Evolutionary conservation across 2,888 invertebrate genomes (phyloP), one percentile per base, ranked within the genome.

Genomic region (Amiota minor): DNA sequence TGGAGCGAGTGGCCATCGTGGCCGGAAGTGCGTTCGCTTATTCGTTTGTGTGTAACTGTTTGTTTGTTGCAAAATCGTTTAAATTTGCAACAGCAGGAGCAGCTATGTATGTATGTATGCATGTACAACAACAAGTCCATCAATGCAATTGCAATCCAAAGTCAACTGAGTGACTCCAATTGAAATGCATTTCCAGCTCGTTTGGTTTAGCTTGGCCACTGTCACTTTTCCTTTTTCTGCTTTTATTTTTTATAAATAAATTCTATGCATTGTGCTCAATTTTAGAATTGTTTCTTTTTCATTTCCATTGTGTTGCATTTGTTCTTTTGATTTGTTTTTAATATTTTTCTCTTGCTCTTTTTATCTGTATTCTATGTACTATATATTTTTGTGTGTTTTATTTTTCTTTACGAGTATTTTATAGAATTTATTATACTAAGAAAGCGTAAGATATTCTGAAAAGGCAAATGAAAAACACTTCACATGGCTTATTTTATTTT

Each of bases 271-370:
- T 14, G 20, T 14, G 20, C 59, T 59, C 12, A 59, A 59, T 59
- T 59, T 59, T 1, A 59, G 12, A 35, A 35, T 35, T 35, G 35
- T 35, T 6, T 35, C 35, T 35, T 35, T 35, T 65, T 65, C 71
- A 65, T 72, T 72, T 72, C 46, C 70, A 70, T 72, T 72, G 56
- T 65, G 65, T 72, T 61, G 56, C 62, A 70, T 56, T 69, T 45
- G 45, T 18, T 11, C 20, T 46, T 16, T 16, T 4, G 53, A 50
- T 50, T 35, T 50, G 10, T 23, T 65, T 47, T 65, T 65, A 49
- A 18, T 50, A 10, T 49, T 20, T 46, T 65, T 65, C 47, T 12
- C n/a, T 20, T 53, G 14, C 18, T 68, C 3, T 23, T 53, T 50
- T 71, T 23, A 35, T 35, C 35, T 47, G 35, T 71, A 3, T 71